Percentiles rank a stretch among this genome's conserved stretches.
Conservation (phyloP, 2,888 invertebrate genomes). For the Leucoptera coffeella region DNA sequence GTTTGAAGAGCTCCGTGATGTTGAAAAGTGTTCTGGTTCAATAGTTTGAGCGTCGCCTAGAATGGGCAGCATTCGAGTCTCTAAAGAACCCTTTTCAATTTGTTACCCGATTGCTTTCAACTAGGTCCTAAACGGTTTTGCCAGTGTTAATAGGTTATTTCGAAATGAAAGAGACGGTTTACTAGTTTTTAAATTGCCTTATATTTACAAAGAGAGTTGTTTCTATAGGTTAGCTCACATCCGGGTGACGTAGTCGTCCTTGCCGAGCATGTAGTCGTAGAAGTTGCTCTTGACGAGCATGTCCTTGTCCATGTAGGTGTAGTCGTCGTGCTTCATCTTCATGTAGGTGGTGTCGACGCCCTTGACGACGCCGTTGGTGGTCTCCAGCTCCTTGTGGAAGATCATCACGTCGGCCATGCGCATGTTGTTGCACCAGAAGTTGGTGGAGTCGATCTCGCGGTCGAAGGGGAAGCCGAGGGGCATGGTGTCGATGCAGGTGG, state of each 20-base stretch:
- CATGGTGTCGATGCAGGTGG: constrained; percentile 53
- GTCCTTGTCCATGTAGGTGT: constrained; percentile 31
- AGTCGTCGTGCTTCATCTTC: constrained; percentile 36
- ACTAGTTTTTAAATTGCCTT: no score
- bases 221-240: no score
- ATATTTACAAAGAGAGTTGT: no score
- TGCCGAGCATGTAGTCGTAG: constrained; percentile 9
- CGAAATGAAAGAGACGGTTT: no score
- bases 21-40: no score
- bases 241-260: constrained; percentile 1
- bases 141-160: no score
- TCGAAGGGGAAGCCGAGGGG: constrained; percentile 74
- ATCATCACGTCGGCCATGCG: constrained; percentile 58
- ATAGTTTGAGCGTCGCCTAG: no score
- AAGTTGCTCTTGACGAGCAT: constrained; percentile 18
- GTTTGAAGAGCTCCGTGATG: no score
- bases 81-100: no score
- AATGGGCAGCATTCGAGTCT: no score
- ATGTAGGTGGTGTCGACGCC: constrained; percentile 26
- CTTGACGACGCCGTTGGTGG: constrained; percentile 27
- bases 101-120: no score
- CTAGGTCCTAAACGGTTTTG: no score
- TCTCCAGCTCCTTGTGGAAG: constrained; percentile 17
- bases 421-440: constrained; percentile 61
- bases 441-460: constrained; percentile 51